Conservation (phyloP, 2,113 vertebrate genomes). For the Circaetus cinerascens region DNA sequence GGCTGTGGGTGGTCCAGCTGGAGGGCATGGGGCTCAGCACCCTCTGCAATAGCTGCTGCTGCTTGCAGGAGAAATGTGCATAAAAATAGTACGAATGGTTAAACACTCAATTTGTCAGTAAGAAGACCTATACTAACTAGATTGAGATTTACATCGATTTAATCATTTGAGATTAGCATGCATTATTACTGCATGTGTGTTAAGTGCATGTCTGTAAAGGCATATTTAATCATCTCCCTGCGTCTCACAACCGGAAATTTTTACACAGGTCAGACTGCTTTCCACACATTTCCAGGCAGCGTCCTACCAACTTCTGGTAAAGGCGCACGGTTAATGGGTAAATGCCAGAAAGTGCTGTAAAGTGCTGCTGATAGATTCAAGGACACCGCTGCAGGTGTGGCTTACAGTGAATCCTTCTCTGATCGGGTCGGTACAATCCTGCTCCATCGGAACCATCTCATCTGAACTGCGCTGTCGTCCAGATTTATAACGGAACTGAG, state of each 20-base stretch:
- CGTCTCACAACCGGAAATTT: neutral
- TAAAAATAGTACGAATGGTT: accelerated
- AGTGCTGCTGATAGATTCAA: accelerated
- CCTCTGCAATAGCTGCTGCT: neutral
- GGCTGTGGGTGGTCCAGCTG: accelerated
- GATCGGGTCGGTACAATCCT: accelerated
- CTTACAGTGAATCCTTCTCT: accelerated
- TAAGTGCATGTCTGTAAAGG: neutral
- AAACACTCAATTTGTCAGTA: neutral
- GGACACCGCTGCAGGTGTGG: neutral
- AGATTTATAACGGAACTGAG: too few species aligned
- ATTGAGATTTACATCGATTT: neutral
- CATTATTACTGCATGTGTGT: neutral
- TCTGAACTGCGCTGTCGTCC: accelerated
- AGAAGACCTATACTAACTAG: neutral
- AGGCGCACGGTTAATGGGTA: accelerated
- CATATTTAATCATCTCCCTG: neutral
- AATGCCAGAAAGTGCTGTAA: neutral
- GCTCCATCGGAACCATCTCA: accelerated
- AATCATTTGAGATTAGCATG: neutral
- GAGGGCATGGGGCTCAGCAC: neutral
- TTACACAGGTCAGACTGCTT: neutral
- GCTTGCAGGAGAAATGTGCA: neutral
- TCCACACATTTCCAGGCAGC: neutral
- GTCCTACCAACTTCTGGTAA: too few species aligned